Base-by-base conservation (phyloP, 37 sponge, comb jelly and placozoan species). In the Mnemiopsis leidyi region DNA sequence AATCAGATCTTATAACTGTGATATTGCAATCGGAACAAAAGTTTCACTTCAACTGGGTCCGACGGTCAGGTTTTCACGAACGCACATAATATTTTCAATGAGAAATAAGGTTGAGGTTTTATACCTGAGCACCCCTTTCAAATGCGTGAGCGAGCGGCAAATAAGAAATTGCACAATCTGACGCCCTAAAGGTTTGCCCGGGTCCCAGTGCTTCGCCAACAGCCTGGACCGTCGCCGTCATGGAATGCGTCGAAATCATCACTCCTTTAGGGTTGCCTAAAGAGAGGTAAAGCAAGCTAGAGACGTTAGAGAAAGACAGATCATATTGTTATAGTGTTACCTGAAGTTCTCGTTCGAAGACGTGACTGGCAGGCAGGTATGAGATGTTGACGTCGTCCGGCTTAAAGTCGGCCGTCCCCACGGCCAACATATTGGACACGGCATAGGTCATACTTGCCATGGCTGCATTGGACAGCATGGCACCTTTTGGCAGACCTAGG, bases 121-220 rank as follows among this genome's bases (percentile, higher is more conserved):
- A 13, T 23, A 85, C 90, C 90, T 95, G 94, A 7, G 68, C 48
- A 23, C 82, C 67, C 32, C 99, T 93, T 94, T 99, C 99, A 93
- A 99, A 94, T 93, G 95, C 94, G 92, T 99, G 99, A 30, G 99
- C 99, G 23, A 96, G 92, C 25, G 99, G 99, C 26, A 99, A 94
- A 93, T 95, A 99, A 36, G 99, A 99, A 3, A 85, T 16, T 3
- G 23, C 48, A 23, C 90, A 85, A 37, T 85, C 90, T 40, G 40
- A 13, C 23, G 24, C 0, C 61, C 3, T 3, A 37, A 85, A 85
- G 61, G 36, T 32, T 7, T 85, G 48, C 30, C 35, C 5, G 23
- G 25, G 30, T 5, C 61, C 90, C 61, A 85, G 29, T n/a, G 24
- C 3, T 26, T 37, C 36, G 28, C 35, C 90, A 35, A 85, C 90